These are phyloP conservation scores for Phylloscopus whistleri DNA, from an alignment of 2,113 vertebrate species.

Conservation along the genomic window DNA sequence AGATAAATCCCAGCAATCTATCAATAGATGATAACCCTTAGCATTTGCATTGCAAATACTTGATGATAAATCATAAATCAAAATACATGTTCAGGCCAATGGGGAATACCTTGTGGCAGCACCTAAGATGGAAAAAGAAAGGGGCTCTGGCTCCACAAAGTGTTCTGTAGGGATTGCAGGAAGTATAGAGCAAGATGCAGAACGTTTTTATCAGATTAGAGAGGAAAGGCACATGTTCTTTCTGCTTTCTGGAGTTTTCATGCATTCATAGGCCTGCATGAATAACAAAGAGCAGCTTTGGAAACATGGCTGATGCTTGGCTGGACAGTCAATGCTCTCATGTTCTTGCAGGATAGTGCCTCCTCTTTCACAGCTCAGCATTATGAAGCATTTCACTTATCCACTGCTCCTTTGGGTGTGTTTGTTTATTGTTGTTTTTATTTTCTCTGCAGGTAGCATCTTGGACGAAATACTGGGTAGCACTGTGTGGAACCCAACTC, in stretches of 20 bases:
- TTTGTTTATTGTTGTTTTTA: neutral
- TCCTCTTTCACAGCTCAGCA: neutral
- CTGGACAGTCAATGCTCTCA: neutral
- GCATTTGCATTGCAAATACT: neutral
- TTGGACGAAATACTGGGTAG: slow-evolving; percentile 98
- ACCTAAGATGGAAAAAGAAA: neutral
- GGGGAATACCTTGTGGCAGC: neutral
- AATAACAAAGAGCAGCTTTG: neutral
- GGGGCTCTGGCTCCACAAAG: neutral
- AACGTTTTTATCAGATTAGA: neutral
- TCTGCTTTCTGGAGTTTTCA: neutral
- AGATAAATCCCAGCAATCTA: neutral
- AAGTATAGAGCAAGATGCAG: neutral
- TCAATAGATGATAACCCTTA: neutral
- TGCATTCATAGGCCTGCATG: neutral
- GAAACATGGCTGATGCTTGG: neutral
- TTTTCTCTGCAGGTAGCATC: slow-evolving; percentile 85
- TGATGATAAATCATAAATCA: neutral
- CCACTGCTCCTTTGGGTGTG: neutral
- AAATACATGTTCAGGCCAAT: neutral
- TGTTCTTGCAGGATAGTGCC: neutral
- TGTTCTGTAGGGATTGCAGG: neutral
- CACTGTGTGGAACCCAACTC: slow-evolving; percentile 90
- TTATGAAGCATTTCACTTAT: neutral
- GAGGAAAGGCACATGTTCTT: neutral